phyloP scores from a whole-genome alignment of 1,140 invertebrate genomes.

The Lineus longissimus region DNA sequence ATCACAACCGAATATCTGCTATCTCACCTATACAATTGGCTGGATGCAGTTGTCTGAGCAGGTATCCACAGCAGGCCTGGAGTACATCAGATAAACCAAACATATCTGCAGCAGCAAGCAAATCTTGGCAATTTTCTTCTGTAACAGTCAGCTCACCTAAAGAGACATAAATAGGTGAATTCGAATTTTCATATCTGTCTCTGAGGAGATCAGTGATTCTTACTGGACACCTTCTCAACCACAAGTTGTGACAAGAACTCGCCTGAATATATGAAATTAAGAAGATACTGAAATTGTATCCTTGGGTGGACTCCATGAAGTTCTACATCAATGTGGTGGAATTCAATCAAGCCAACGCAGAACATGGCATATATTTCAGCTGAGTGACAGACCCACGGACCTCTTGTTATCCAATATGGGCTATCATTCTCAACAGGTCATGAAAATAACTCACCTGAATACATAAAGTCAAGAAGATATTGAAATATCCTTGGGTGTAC shows the following conservation, averaged over 20 bases:
- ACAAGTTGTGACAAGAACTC: conserved; percentile 24
- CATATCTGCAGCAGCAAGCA: conserved; percentile 61
- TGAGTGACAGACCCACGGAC: no score
- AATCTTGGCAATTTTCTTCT: conserved; percentile 81
- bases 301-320: conserved; percentile 71
- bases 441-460: conserved; percentile 65
- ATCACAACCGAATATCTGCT: no score
- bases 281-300: conserved; percentile 69
- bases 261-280: conserved; percentile 89
- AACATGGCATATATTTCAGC: conserved; percentile 49
- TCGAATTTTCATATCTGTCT: no score
- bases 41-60: conserved; percentile 33
- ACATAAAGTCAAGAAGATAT: conserved; percentile 80
- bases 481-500: conserved; percentile 71
- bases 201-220: conserved; percentile 5
- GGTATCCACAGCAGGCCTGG: conserved; percentile 30
- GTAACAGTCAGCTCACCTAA: conserved; percentile 58
- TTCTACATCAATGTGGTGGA: conserved; percentile 64
- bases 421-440: not conserved
- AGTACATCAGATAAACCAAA: conserved; percentile 46
- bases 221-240: no score
- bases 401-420: not conserved
- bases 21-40: conserved; percentile 53
- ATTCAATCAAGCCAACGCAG: conserved; percentile 32
- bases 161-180: conserved; percentile 11